Evolutionary conservation across 2,888 invertebrate genomes (phyloP).

Genomic region (Dione juno): DNA sequence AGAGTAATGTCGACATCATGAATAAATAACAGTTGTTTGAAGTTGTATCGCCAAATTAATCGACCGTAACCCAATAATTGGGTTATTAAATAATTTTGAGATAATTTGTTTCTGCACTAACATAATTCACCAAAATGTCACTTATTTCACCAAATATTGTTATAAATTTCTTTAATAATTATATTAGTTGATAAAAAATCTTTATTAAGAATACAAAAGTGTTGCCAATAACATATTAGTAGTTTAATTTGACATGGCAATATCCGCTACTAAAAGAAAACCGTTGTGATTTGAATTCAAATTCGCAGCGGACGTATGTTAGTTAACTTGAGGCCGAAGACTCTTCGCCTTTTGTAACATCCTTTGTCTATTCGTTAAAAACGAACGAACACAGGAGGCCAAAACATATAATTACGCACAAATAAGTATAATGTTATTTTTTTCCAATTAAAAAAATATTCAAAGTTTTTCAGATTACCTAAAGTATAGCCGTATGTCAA

Average conservation of each 20-base stretch:
- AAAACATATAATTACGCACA: too few relatives aligned
- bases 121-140: not conserved
- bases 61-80: not conserved
- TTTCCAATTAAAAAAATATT: too few relatives aligned
- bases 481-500: too few relatives aligned
- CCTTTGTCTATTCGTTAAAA: conserved; percentile 1
- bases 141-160: not conserved
- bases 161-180: not conserved
- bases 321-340: conserved; percentile 61
- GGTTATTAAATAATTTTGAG: not conserved
- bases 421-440: too few relatives aligned
- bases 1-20: not conserved
- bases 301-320: conserved; percentile 61
- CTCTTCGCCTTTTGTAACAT: conserved; percentile 48
- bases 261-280: conserved; percentile 63
- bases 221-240: not conserved
- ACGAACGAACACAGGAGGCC: not conserved
- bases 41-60: not conserved
- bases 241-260: conserved; percentile 35
- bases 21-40: not conserved
- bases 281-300: conserved; percentile 71
- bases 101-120: not conserved
- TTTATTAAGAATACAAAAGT: not conserved
- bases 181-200: not conserved
- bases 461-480: too few relatives aligned